Percentiles rank a stretch among this genome's conserved stretches.
Evolutionary conservation across 2,888 invertebrate species (phyloP).

Genomic region (Venustoraphidia nigricollis): DNA sequence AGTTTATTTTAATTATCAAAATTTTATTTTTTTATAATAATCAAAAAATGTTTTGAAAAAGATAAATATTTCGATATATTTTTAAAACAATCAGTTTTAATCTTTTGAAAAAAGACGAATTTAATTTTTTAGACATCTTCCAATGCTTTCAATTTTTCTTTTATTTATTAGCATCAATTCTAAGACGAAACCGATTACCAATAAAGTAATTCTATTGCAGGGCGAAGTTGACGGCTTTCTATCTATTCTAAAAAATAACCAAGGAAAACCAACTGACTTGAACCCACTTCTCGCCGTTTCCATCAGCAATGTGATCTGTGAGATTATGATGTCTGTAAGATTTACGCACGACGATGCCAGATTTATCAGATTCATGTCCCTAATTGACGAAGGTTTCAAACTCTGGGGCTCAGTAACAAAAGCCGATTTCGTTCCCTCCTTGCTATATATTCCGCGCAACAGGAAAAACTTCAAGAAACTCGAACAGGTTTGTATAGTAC

Average conservation of each 20-base stretch:
- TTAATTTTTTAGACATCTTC: too few relatives aligned
- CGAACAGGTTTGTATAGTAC: constrained; percentile 25
- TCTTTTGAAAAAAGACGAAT: not conserved
- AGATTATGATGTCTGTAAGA: constrained; percentile 75
- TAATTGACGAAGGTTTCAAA: constrained; percentile 86
- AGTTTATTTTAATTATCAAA: not conserved
- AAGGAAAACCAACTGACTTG: constrained; percentile 55
- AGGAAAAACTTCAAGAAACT: constrained; percentile 37
- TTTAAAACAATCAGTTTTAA: not conserved
- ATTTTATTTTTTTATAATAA: constrained; percentile 1
- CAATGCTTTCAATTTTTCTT: too few relatives aligned
- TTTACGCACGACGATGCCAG: constrained; percentile 63
- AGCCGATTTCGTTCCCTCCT: constrained; percentile 69
- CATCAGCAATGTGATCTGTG: constrained; percentile 82
- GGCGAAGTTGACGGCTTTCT: constrained; percentile 64
- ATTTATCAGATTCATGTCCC: constrained; percentile 63
- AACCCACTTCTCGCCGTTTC: constrained; percentile 64
- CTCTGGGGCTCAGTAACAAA: constrained; percentile 71
- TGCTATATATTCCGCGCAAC: constrained; percentile 44
- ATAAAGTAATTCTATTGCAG: constrained; percentile 24
- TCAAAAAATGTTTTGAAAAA: too few relatives aligned
- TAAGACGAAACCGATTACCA: too few relatives aligned
- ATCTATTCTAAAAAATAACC: constrained; percentile 41
- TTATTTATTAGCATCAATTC: too few relatives aligned
- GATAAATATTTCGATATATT: too few relatives aligned